These are phyloP conservation scores for Nasonia oneida DNA, from an alignment of 2,888 invertebrate species.

Conservation along the genomic window DNA sequence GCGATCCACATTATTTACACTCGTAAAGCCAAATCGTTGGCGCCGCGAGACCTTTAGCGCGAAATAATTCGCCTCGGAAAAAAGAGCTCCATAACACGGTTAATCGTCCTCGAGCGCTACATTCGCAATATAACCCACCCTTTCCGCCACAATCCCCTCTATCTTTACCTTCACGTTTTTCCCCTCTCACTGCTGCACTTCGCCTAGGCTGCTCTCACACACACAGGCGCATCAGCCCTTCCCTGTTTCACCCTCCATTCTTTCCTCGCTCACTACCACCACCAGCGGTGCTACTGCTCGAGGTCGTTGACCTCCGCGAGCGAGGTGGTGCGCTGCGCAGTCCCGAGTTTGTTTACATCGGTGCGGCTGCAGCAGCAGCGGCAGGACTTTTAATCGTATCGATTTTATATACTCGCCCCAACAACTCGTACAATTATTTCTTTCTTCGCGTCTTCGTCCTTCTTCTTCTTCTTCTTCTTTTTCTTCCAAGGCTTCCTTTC, in stretches of 20 bases:
- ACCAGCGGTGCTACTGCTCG: slow-evolving; percentile 59
- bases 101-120: slow-evolving; percentile 20
- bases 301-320: slow-evolving; percentile 76
- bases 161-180: background rate
- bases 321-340: slow-evolving; percentile 64
- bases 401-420: slow-evolving; percentile 65
- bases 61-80: slow-evolving; percentile 51
- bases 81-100: slow-evolving; percentile 38
- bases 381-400: slow-evolving; percentile 74
- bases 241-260: slow-evolving; percentile 62
- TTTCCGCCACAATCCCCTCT: background rate
- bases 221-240: slow-evolving; percentile 45
- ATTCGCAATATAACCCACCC: slow-evolving; percentile 18
- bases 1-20: background rate
- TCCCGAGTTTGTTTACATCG: slow-evolving; percentile 75
- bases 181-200: slow-evolving; percentile 57
- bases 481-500: slow-evolving; percentile 13
- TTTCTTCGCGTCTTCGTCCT: background rate
- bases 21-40: background rate
- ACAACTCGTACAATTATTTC: slow-evolving; percentile 46
- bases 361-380: slow-evolving; percentile 21
- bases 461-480: background rate
- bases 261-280: slow-evolving; percentile 62
- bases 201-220: slow-evolving; percentile 20
- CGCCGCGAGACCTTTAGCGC: slow-evolving; percentile 1